Percentiles rank a stretch among this genome's conserved stretches.
Conservation (phyloP, 2,797 vertebrate species). For the Diceros bicornis region DNA sequence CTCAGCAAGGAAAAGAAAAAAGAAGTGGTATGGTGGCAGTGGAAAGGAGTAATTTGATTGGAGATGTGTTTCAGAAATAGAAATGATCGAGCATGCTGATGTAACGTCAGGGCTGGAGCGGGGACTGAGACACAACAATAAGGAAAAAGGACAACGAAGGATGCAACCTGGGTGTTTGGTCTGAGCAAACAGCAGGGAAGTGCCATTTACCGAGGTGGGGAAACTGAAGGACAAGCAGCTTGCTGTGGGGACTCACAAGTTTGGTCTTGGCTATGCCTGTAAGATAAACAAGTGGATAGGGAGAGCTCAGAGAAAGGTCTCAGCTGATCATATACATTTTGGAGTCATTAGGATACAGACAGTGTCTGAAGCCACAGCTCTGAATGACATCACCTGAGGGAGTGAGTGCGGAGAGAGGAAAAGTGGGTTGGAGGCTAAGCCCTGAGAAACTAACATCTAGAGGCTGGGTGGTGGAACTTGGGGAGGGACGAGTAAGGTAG, state of each 20-base stretch:
- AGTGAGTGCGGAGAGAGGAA: background rate
- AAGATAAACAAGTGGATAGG: background rate
- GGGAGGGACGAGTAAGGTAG: accelerated
- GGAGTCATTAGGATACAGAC: background rate
- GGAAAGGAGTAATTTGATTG: background rate
- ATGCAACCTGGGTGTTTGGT: background rate
- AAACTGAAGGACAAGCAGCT: background rate
- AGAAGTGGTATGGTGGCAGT: background rate
- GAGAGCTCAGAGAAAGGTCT: background rate
- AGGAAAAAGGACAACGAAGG: background rate
- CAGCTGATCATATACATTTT: background rate
- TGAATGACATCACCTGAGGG: background rate
- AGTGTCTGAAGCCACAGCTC: background rate
- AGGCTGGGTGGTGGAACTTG: no score
- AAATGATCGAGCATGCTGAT: background rate
- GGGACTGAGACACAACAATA: background rate
- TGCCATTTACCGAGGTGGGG: background rate
- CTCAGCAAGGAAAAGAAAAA: no score
- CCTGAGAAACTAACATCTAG: background rate
- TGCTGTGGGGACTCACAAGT: background rate
- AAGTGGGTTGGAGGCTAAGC: background rate
- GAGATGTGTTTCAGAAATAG: background rate
- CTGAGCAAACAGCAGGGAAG: background rate
- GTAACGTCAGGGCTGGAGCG: background rate
- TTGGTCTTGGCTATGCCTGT: background rate